Evolutionary conservation across 2,113 vertebrate genomes (phyloP), one percentile per base, ranked within the genome.

Genomic region (Oenanthe oenanthe): DNA sequence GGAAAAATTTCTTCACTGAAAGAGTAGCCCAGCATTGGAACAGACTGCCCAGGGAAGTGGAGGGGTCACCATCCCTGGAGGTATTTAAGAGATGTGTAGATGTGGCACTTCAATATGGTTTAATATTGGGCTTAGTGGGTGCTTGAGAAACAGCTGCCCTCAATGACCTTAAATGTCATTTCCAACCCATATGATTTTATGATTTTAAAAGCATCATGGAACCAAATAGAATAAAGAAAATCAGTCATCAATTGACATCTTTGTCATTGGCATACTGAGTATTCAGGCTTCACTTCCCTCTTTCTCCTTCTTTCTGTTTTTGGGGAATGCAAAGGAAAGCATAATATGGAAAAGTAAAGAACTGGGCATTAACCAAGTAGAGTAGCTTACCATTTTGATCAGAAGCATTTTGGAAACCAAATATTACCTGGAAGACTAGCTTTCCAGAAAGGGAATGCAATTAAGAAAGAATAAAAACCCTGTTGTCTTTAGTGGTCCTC

Each of bases 391-490:
- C 17, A 68, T 45, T 91, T 76, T 77, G 26, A 74, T 21, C 24
- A 77, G 72, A 1, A 78, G 13, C 11, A 74, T 83, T 83, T 72
- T 57, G 58, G 70, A 90, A 90, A 72, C 9, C 36, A 82, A 92
- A 82, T 2, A 28, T 65, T 79, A 65, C 31, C 66, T 54, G 32
- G 24, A 87, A 80, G 10, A 25, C 12, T 14, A 45, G 17, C 34
- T 89, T 83, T 86, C n/a, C 58, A 73, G 60, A 87, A 91, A 45
- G 28, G 51, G 51, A 93, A 93, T 28, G 18, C 15, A 95, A 89
- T 71, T 71, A 96, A 66, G 28, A 28, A 88, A 68, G 32, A 80
- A 82, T 26, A 63, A 82, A 61, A 85, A 12, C 6, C 4, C 40
- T 34, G 9, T 32, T 76, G 58, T 68, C 68, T 47, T 51, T 7